Conservation (phyloP, 2,888 invertebrate genomes). For the Lumbricus terrestris region DNA sequence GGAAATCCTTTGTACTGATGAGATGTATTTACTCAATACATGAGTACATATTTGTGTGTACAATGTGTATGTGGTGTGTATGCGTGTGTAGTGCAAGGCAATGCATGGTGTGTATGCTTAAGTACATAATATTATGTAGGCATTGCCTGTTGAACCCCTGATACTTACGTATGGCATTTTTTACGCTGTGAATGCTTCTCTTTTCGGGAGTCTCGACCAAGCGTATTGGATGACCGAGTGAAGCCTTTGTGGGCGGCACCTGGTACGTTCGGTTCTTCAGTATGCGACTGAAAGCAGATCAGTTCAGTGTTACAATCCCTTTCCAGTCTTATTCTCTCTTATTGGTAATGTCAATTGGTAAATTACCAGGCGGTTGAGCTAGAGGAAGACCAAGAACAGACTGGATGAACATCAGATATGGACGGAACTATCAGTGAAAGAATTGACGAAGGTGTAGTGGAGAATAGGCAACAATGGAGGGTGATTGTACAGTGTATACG, state of each 20-base stretch:
- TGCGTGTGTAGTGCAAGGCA: too few species aligned
- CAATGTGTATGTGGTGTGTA: background rate
- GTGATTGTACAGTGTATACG: too few species aligned
- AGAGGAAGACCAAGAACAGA: too few species aligned
- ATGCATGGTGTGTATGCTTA: too few species aligned
- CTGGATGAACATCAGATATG: too few species aligned
- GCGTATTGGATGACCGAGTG: conserved; percentile 53
- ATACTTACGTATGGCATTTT: conserved; percentile 56
- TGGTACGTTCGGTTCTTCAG: conserved; percentile 55
- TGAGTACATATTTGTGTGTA: background rate
- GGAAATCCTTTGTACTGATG: background rate
- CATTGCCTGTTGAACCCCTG: background rate
- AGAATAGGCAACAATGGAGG: too few species aligned
- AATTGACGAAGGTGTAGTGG: too few species aligned
- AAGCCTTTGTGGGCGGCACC: conserved; percentile 43
- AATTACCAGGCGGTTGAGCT: too few species aligned
- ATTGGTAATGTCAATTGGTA: too few species aligned
- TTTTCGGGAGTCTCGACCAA: conserved; percentile 46
- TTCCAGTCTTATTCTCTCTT: background rate
- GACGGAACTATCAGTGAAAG: too few species aligned
- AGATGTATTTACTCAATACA: background rate
- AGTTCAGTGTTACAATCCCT: background rate
- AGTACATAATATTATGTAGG: too few species aligned
- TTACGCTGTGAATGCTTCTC: conserved; percentile 54
- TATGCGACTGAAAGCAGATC: conserved; percentile 47